Conservation (phyloP, 2,113 vertebrate genomes). For the Leptosomus discolor region DNA sequence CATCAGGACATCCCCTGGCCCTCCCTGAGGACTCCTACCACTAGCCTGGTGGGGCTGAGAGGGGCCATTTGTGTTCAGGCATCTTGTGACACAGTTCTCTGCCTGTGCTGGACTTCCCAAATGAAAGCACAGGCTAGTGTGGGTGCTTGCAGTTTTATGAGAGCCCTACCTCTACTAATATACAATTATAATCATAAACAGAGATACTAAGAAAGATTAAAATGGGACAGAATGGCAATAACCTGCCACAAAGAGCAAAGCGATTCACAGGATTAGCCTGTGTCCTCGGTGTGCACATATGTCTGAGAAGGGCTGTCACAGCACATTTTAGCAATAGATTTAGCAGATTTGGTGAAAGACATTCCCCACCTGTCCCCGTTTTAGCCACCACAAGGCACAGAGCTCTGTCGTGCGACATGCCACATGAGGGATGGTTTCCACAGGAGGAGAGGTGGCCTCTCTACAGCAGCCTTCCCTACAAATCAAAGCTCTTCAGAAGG, state of each 20-base stretch:
- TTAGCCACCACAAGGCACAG: neutral
- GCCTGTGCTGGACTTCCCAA: neutral
- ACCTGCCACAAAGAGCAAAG: neutral
- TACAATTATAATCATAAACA: neutral
- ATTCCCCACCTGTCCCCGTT: neutral
- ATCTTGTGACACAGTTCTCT: neutral
- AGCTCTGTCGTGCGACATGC: rapidly evolving
- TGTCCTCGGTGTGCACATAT: neutral
- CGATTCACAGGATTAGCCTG: neutral
- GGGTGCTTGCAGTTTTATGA: neutral
- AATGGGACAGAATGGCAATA: neutral
- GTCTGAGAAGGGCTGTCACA: neutral
- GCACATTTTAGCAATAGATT: neutral
- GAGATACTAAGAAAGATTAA: neutral
- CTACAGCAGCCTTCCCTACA: neutral
- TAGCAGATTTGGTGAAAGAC: neutral
- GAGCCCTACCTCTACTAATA: neutral
- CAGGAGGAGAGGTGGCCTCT: neutral
- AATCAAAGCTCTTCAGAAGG: neutral
- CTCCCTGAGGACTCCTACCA: neutral
- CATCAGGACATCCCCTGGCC: neutral
- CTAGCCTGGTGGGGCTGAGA: neutral
- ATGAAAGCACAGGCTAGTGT: neutral
- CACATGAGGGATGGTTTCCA: rapidly evolving
- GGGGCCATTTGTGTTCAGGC: neutral